Evolutionary conservation across 2,888 invertebrate genomes (phyloP).

Genomic region (Oeneis ivallda): DNA sequence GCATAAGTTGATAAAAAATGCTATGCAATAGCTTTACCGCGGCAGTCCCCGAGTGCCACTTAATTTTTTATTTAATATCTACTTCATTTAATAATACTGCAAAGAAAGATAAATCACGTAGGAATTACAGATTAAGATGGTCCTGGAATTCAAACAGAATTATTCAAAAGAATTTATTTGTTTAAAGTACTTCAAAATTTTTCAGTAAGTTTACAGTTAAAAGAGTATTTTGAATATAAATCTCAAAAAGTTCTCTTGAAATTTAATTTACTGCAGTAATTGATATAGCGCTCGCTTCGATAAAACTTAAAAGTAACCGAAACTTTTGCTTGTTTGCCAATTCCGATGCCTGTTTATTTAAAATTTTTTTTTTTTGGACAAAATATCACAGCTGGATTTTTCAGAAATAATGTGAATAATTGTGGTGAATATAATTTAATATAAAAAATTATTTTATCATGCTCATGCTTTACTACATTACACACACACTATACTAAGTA

Average conservation of each 20-base stretch:
- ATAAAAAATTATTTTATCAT: too few relatives aligned
- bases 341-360: constrained; percentile 8
- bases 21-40: too few relatives aligned
- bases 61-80: too few relatives aligned
- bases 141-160: not conserved
- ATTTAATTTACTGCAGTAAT: constrained; percentile 9
- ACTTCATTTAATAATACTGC: too few relatives aligned
- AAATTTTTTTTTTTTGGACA: not conserved
- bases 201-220: not conserved
- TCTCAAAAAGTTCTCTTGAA: constrained; percentile 10
- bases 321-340: constrained; percentile 11
- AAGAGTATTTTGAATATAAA: constrained; percentile 13
- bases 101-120: too few relatives aligned
- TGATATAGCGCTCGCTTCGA: constrained; percentile 5
- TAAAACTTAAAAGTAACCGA: constrained; percentile 1
- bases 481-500: too few relatives aligned
- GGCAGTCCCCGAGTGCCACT: too few relatives aligned
- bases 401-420: too few relatives aligned
- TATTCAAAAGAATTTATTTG: not conserved
- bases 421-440: too few relatives aligned
- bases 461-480: too few relatives aligned
- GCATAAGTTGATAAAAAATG: too few relatives aligned
- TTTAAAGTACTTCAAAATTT: not conserved
- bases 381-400: not conserved
- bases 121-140: too few relatives aligned